Evolutionary conservation across 2,113 vertebrate genomes (phyloP).

Genomic region (Ctenodactylus gundi): DNA sequence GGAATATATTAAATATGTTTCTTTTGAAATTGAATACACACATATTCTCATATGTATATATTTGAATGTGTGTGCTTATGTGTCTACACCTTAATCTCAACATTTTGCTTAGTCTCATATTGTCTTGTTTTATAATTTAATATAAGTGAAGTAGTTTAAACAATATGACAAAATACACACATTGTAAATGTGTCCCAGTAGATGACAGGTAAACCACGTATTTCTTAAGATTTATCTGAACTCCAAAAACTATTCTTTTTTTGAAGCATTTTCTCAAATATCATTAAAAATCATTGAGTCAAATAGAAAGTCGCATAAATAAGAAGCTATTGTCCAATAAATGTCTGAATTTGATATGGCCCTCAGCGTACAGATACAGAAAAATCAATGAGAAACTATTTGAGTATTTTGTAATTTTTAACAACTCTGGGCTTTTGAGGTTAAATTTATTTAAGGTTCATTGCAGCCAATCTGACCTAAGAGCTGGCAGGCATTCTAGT

Average conservation of each 20-base stretch:
- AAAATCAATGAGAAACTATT: slow-evolving; percentile 74
- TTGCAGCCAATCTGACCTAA: slow-evolving; percentile 49
- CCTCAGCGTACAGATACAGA: slow-evolving; percentile 70
- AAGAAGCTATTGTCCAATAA: slow-evolving; percentile 68
- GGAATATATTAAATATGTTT: neutral
- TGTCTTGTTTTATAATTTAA: neutral
- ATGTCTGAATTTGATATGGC: slow-evolving; percentile 64
- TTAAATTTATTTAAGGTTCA: slow-evolving; percentile 78
- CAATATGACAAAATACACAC: neutral
- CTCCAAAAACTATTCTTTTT: neutral
- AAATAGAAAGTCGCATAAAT: slow-evolving; percentile 52
- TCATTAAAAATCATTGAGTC: slow-evolving; percentile 71
- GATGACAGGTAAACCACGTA: neutral
- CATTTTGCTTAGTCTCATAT: neutral
- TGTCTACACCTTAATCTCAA: neutral
- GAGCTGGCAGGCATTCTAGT: slow-evolving; percentile 59
- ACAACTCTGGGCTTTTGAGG: slow-evolving; percentile 76
- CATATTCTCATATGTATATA: too few relatives aligned
- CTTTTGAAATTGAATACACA: neutral
- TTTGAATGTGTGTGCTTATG: too few relatives aligned
- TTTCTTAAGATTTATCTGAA: neutral
- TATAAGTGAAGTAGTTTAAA: neutral
- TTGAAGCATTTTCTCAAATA: slow-evolving; percentile 70
- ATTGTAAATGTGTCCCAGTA: neutral
- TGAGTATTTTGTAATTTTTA: slow-evolving; percentile 80